Base-by-base conservation (phyloP, 2,797 vertebrate genomes). In the Chaunax sp. region DNA sequence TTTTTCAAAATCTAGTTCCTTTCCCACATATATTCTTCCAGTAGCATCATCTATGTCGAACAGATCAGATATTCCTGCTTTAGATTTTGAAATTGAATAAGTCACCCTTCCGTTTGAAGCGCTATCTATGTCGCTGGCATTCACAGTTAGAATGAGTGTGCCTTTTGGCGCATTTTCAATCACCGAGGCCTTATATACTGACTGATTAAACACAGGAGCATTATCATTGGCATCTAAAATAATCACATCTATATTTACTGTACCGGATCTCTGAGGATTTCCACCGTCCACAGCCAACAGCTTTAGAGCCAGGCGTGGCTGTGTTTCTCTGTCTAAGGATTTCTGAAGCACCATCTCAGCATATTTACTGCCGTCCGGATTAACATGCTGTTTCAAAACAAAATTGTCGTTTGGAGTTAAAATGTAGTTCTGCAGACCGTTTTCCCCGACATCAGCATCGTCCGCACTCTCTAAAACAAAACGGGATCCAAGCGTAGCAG, bases 1-100 rank as follows among this genome's bases (percentile, higher is more conserved):
- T 55, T 94, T 94, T 72, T 96, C 95, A 19, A 92, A 96, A 76
- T 96, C 94, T 0, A 96, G 20, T 1, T 64, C 43, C 8, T 75
- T 75, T 3, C 54, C 23, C 0, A 95, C 53, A 33, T 19, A 77
- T 1, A 96, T 90, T 26, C 76, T 83, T 0, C 95, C 95, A 0
- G 89, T 91, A 3, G 18, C 0, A 0, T 83, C 41, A 6, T 95
- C 88, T 20, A 96, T 90, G 0, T 85, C 46, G 28, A 96, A 96
- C 1, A 87, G 23, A 26, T 83, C 60, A 3, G 73, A 46, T 4
- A 82, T 49, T 1, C 41, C 75, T 22, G 77, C 75, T 30, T 87
- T 82, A 1, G 72, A 84, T 40, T 93, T 91, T 0, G 89, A 86
- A 70, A 96, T 91, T 0, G 75, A 88, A 62, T 94, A 96, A 0